Evolutionary conservation across 2,888 invertebrate species (phyloP), one percentile per base, ranked within the genome.

Genomic region (Leptopilina syphax): DNA sequence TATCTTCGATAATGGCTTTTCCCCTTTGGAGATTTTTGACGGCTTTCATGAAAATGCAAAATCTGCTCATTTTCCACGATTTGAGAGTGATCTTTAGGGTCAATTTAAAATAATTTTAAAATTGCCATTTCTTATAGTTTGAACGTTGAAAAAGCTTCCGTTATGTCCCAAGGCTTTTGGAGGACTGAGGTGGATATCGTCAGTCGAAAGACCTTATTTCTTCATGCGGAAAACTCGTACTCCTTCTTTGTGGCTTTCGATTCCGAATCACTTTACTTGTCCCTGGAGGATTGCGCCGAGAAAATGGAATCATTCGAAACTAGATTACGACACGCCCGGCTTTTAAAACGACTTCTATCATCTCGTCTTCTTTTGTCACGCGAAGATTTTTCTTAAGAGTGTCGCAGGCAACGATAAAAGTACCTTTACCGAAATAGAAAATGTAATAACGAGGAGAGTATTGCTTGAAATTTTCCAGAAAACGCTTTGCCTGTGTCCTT

Each of bases 291-390:
- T 77, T 73, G 73, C 73, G 41, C 57, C 57, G 73, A 84, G 83
- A 82, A 84, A 86, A 87, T 87, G 84, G 84, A 86, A 85, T 86
- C 84, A 85, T 83, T 87, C 77, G 81, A 84, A 86, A 87, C 84
- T 82, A 85, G 85, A 86, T 87, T 87, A 86, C 84, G 81, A 80
- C 81, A 82, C 83, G 77, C 81, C 63, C 79, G 77, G 84, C 84
- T 86, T 85, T 85, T 84, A 84, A 85, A 87, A 80, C 79, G 73
- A 73, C 73, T 73, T 73, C 73, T 73, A 73, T 73, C 73, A 73
- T 73, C 73, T 73, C 73, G 34, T 34, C 57, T 57, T 8, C 57
- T 73, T 73, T 73, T 73, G 73, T 73, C 73, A 57, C 34, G 73
- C 73, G 73, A 73, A 73, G 57, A 73, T 73, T 60, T 73, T 73